Conservation (phyloP, 2,797 vertebrate genomes). For the Sebastes itinus region DNA sequence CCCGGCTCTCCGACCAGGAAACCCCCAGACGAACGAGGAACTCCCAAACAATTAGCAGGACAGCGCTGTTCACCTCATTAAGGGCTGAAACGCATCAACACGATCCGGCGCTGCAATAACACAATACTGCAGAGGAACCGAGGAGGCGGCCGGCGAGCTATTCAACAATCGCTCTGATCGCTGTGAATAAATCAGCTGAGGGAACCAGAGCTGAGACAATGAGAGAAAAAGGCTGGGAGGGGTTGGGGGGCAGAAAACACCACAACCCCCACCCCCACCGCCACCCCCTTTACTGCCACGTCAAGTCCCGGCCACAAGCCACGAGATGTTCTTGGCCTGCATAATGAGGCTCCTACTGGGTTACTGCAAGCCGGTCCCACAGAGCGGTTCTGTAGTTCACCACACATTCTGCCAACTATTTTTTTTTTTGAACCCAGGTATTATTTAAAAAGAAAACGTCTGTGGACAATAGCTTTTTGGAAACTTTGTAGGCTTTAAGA, state of each 20-base stretch:
- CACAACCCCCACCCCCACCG: slow-evolving; percentile 1
- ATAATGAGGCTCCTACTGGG: slow-evolving; percentile 50
- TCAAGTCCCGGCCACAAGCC: slow-evolving; percentile 70
- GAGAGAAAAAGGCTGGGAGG: not conserved
- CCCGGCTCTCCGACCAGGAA: slow-evolving; percentile 61
- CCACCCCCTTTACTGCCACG: slow-evolving; percentile 38
- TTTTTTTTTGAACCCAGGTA: slow-evolving; percentile 19
- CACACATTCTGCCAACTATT: not conserved
- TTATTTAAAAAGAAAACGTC: slow-evolving; percentile 22
- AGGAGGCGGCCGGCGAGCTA: not conserved
- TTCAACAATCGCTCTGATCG: not conserved
- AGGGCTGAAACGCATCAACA: slow-evolving; percentile 25
- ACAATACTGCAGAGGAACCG: slow-evolving; percentile 48
- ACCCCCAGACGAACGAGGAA: slow-evolving; percentile 58
- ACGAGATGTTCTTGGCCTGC: slow-evolving; percentile 67
- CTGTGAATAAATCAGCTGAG: slow-evolving; percentile 18
- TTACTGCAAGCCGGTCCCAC: slow-evolving; percentile 53
- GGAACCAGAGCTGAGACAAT: slow-evolving; percentile 37
- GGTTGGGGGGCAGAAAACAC: not conserved
- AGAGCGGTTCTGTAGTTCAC: slow-evolving; percentile 45
- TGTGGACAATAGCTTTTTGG: not conserved
- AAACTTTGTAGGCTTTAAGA: not conserved
- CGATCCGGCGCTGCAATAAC: slow-evolving; percentile 31
- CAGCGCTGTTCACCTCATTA: slow-evolving; percentile 69
- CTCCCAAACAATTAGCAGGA: slow-evolving; percentile 72